These are phyloP conservation scores for Stegodyphus mimosarum DNA, from an alignment of 1,140 invertebrate genomes.

Conservation along the genomic window DNA sequence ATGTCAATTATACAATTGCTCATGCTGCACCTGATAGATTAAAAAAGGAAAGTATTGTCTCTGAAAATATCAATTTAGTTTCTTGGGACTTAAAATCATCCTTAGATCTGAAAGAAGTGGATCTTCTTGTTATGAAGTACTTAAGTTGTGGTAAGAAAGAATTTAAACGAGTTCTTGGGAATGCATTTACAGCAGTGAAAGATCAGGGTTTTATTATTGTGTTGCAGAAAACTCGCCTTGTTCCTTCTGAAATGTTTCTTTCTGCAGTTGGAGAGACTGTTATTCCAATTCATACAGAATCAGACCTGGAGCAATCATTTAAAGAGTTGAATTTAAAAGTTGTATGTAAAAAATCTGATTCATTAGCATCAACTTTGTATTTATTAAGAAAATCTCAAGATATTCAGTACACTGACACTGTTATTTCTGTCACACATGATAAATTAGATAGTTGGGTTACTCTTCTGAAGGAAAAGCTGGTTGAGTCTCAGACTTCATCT, in stretches of 20 bases:
- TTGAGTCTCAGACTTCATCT: slow-evolving; percentile 70
- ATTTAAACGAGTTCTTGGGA: slow-evolving; percentile 65
- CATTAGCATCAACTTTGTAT: slow-evolving; percentile 66
- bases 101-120: slow-evolving; percentile 62
- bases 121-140: slow-evolving; percentile 67
- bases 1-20: slow-evolving; percentile 68
- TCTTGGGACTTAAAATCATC: slow-evolving; percentile 66
- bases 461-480: slow-evolving; percentile 67
- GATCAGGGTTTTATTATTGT: slow-evolving; percentile 81
- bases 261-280: slow-evolving; percentile 60
- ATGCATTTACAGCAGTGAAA: slow-evolving; percentile 72
- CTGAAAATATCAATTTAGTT: slow-evolving; percentile 64
- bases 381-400: slow-evolving; percentile 64
- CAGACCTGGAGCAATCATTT: slow-evolving; percentile 51
- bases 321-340: slow-evolving; percentile 58
- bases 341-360: slow-evolving; percentile 66
- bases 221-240: slow-evolving; percentile 76
- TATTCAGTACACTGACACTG: slow-evolving; percentile 61
- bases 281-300: slow-evolving; percentile 15
- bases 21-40: slow-evolving; percentile 65
- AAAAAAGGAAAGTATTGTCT: slow-evolving; percentile 65
- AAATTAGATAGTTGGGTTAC: slow-evolving; percentile 80
- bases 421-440: slow-evolving; percentile 68
- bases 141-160: slow-evolving; percentile 66
- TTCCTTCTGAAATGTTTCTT: slow-evolving; percentile 65